Evolutionary conservation across 2,113 vertebrate species (phyloP).

Genomic region (Syngnathus typhle): DNA sequence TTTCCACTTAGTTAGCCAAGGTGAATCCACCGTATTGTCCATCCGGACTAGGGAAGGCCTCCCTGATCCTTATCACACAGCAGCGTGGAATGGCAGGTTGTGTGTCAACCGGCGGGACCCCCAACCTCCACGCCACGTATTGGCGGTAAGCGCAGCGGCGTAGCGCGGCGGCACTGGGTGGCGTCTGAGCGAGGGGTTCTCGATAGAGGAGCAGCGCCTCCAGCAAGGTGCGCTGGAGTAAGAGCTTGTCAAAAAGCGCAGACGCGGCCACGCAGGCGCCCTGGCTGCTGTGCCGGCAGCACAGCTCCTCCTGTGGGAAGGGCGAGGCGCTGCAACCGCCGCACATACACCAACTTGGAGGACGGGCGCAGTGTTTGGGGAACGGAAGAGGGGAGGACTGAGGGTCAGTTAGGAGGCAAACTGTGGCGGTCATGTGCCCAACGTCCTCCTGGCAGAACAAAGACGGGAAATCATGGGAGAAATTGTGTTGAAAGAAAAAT

Average conservation of each 20-base stretch:
- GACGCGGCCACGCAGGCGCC: conserved; percentile 67
- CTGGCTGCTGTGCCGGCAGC: conserved; percentile 62
- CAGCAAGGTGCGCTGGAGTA: conserved; percentile 61
- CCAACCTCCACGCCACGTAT: conserved; percentile 75
- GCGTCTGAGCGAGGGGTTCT: conserved; percentile 63
- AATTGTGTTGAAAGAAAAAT: background rate
- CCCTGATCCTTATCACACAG: conserved; percentile 71
- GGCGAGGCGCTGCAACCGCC: conserved; percentile 43
- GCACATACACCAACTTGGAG: conserved; percentile 70
- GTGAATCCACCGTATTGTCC: conserved; percentile 65
- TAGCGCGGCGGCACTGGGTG: conserved; percentile 32
- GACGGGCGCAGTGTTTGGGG: background rate
- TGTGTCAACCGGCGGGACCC: conserved; percentile 48
- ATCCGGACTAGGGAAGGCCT: conserved; percentile 57
- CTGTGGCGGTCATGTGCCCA: conserved; percentile 39
- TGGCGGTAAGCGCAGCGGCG: conserved; percentile 70
- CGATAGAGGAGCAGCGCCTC: conserved; percentile 67
- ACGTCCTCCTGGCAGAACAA: conserved; percentile 40
- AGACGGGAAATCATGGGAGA: background rate
- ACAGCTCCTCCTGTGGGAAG: conserved; percentile 67
- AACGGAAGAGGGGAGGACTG: background rate
- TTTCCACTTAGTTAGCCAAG: background rate
- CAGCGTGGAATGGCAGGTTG: conserved; percentile 74
- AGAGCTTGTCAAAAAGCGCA: conserved; percentile 56
- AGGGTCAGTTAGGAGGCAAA: conserved; percentile 32